Evolutionary conservation across 2,113 vertebrate species (phyloP).

Genomic region (Saimiri boliviensis): DNA sequence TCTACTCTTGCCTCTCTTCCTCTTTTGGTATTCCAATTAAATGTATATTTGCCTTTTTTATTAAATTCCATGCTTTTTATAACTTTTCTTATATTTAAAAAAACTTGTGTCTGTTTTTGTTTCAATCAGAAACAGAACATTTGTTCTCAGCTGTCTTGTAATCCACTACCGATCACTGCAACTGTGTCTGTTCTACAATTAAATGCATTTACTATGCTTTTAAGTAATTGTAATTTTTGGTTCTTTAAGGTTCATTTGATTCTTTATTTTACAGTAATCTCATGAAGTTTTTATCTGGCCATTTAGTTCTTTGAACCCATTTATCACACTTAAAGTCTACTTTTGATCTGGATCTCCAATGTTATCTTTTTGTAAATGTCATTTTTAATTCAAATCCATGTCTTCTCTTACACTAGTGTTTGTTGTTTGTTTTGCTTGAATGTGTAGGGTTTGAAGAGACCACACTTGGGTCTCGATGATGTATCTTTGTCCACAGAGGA

Average conservation of each 20-base stretch:
- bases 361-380: neutral
- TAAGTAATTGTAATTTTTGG: neutral
- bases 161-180: neutral
- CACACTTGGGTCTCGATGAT: neutral
- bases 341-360: neutral
- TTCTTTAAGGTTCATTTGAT: neutral
- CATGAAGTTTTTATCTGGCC: neutral
- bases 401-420: neutral
- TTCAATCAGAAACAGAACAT: neutral
- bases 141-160: neutral
- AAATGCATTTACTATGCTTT: neutral
- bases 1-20: neutral
- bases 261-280: neutral
- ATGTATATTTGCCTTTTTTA: neutral
- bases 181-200: neutral
- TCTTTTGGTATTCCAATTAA: neutral
- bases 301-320: neutral
- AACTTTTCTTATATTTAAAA: neutral
- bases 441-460: neutral
- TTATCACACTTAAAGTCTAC: neutral
- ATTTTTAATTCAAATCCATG: neutral
- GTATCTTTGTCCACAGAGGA: neutral
- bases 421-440: neutral
- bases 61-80: neutral
- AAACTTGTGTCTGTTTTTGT: neutral